phyloP scores from a whole-genome alignment of 2,113 vertebrate genomes.

The Eurypyga helias region DNA sequence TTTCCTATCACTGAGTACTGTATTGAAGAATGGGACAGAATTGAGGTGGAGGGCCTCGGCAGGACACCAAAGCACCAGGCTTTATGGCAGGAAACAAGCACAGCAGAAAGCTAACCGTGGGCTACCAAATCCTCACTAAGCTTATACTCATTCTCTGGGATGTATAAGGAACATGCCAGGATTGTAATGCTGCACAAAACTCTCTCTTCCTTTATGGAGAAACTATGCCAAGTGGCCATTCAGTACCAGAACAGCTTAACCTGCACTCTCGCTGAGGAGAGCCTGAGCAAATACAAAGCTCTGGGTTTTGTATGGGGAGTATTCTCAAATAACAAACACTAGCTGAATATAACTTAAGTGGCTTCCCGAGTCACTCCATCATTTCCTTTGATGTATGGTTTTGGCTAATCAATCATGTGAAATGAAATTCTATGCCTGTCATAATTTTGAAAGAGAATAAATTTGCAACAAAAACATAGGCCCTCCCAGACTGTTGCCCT shows the following conservation, averaged over 20 bases:
- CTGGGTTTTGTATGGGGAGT: fast-evolving
- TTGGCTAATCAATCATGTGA: not conserved
- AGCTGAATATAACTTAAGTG: not conserved
- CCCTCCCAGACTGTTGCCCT: not conserved
- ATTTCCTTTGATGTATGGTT: not conserved
- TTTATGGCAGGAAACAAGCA: not conserved
- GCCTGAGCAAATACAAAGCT: not conserved
- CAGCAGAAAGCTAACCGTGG: not conserved
- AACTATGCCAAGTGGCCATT: fast-evolving
- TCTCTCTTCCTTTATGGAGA: not conserved
- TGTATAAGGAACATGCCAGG: not conserved
- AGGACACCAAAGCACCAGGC: not conserved
- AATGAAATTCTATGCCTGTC: not conserved
- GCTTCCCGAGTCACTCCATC: not conserved
- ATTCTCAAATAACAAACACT: not conserved
- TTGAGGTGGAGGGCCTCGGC: fast-evolving
- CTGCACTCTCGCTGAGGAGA: not conserved
- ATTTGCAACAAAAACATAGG: not conserved
- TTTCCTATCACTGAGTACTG: not conserved
- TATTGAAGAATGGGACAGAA: fast-evolving
- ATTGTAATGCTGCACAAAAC: not conserved
- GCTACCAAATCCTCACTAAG: not conserved
- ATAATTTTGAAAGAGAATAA: not conserved
- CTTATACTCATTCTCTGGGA: not conserved
- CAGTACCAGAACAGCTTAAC: not conserved